Evolutionary conservation across 2,113 vertebrate genomes (phyloP), one percentile per base, ranked within the genome.

Genomic region (Eublepharis macularius): DNA sequence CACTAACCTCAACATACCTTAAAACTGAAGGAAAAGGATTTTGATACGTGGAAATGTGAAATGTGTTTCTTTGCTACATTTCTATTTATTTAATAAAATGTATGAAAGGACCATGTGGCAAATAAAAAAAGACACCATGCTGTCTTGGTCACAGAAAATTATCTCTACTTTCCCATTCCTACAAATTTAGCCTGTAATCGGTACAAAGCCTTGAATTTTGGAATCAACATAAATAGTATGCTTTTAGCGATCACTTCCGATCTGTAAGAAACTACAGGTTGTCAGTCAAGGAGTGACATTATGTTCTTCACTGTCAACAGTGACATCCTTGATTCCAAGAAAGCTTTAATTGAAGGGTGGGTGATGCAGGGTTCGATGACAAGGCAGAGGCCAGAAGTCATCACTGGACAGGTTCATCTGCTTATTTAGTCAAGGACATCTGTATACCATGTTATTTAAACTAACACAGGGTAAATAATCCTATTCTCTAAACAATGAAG

Each of bases 221-320:
- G 82, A 89, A 87, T 0, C 9, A 90, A 88, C 1, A 8, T 88
- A 92, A 91, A 45, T 76, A 84, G 79, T 69, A 87, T 79, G 26
- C 76, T 90, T 92, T 86, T 83, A 84, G n/a, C 60, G 69, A 76
- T 86, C 57, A 73, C 43, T 85, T 88, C 63, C 49, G 76, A 83
- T 88, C 84, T 81, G 36, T 84, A 76, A 88, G 88, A 92, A 94
- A 94, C 80, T 84, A 93, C 24, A 86, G 83, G 82, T 82, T 91
- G 83, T 87, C 93, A 93, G 78, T 84, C 90, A 81, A 74, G 75
- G 85, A 80, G 24, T 54, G 86, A 90, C 86, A 88, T 81, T 54
- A 85, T 1, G 0, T 81, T 88, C 87, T 87, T 63, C 21, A 89
- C 88, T 89, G 86, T 75, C 92, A 91, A 69, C 13, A 69, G n/a